Percentiles rank a stretch among this genome's conserved stretches.
Conservation (phyloP, 2,888 invertebrate species). For the Drosophila birchii region DNA sequence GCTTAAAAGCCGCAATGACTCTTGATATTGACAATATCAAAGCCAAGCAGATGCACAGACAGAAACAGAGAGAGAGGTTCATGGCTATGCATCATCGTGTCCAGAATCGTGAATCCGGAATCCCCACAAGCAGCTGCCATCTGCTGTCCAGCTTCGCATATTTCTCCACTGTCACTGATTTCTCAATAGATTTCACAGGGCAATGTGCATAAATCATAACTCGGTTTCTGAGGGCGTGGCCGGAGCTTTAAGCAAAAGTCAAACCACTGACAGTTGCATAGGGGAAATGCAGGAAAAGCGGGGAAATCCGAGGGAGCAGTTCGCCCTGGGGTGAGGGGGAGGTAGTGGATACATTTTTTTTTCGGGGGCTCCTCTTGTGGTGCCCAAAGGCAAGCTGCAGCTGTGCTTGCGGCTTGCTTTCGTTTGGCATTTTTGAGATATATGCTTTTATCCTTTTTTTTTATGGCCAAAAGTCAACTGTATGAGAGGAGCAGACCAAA, state of each 20-base stretch:
- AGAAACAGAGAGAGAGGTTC: constrained; percentile 12
- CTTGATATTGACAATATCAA: constrained; percentile 57
- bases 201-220: constrained; percentile 74
- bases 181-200: constrained; percentile 74
- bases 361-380: constrained; percentile 5
- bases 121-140: constrained; percentile 45
- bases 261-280: constrained; percentile 63
- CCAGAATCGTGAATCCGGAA: constrained; percentile 25
- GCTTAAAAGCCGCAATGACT: constrained; percentile 58
- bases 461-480: constrained; percentile 47
- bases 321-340: not conserved
- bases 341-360: not conserved
- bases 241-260: constrained; percentile 71
- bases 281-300: not conserved
- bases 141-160: constrained; percentile 53
- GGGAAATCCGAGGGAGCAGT: constrained; percentile 3
- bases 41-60: constrained; percentile 30
- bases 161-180: constrained; percentile 74
- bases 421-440: constrained; percentile 35
- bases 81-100: constrained; percentile 45
- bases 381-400: constrained; percentile 42
- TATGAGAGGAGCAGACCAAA: not conserved
- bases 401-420: constrained; percentile 57
- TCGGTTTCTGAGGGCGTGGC: constrained; percentile 42
- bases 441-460: constrained; percentile 14